Conservation (phyloP, 2,888 invertebrate species). For the Hesperia comma region DNA sequence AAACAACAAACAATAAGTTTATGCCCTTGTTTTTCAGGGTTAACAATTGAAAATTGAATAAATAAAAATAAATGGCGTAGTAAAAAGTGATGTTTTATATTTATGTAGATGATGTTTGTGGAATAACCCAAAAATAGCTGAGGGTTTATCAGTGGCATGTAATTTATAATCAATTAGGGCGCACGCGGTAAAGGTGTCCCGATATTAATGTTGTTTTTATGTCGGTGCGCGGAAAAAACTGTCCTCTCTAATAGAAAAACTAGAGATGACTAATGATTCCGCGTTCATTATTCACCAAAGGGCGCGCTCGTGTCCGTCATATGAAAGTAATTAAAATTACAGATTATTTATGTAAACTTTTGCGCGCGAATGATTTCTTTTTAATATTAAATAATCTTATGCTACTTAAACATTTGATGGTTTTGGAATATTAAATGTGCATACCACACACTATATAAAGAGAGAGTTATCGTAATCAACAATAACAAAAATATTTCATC, state of each 20-base stretch:
- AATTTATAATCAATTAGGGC: conserved; percentile 65
- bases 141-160: conserved; percentile 38
- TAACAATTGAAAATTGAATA: too few relatives aligned
- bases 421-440: too few relatives aligned
- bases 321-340: conserved; percentile 1
- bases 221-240: conserved; percentile 50
- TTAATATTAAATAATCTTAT: too few relatives aligned
- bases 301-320: neutral
- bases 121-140: conserved; percentile 22
- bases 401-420: too few relatives aligned
- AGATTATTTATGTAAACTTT: neutral
- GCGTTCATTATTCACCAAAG: neutral
- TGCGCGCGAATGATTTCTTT: neutral
- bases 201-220: conserved; percentile 45
- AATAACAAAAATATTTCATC: too few relatives aligned
- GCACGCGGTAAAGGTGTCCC: conserved; percentile 48
- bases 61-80: too few relatives aligned
- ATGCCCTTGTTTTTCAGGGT: too few relatives aligned
- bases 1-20: too few relatives aligned
- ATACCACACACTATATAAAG: too few relatives aligned
- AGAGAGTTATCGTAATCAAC: too few relatives aligned
- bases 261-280: conserved; percentile 29
- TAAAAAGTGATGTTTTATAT: neutral
- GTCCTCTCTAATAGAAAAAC: conserved; percentile 40
- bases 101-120: neutral